Conservation (phyloP, 2,113 vertebrate genomes). For the Hippoglossus stenolepis region DNA sequence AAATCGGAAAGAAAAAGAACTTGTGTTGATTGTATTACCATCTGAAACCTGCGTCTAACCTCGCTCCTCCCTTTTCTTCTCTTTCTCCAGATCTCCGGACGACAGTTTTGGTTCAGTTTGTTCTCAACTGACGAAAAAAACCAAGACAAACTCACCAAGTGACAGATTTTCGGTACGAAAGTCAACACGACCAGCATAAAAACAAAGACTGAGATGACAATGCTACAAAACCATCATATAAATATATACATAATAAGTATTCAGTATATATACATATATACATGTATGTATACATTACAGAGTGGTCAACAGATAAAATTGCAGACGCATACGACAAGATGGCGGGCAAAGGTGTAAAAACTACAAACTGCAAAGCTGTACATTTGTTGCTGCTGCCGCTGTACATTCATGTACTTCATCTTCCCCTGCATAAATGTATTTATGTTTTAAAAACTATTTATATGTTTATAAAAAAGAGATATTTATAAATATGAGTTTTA, state of each 20-base stretch:
- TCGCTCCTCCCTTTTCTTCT: conserved; percentile 20
- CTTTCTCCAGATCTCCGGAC: conserved; percentile 68
- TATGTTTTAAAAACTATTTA: conserved; percentile 89
- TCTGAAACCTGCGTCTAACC: conserved; percentile 19
- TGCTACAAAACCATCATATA: conserved; percentile 67
- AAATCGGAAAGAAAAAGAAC: not conserved
- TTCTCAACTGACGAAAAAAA: conserved; percentile 69
- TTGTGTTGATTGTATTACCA: not conserved
- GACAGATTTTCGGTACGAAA: conserved; percentile 80
- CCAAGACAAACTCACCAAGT: conserved; percentile 60
- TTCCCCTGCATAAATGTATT: conserved; percentile 87
- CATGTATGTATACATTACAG: conserved; percentile 69
- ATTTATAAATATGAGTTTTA: conserved; percentile 89
- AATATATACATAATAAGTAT: conserved; percentile 62
- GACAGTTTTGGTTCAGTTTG: conserved; percentile 76
- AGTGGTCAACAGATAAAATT: conserved; percentile 49
- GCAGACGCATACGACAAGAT: conserved; percentile 66
- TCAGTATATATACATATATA: conserved; percentile 66
- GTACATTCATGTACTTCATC: conserved; percentile 85
- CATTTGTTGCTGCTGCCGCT: conserved; percentile 25
- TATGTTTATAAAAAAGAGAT: conserved; percentile 91
- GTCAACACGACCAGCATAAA: conserved; percentile 72
- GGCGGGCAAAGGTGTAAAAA: conserved; percentile 80
- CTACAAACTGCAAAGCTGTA: conserved; percentile 83
- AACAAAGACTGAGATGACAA: conserved; percentile 75